Evolutionary conservation across 2,113 vertebrate genomes (phyloP).

Genomic region (Sorex fumeus): DNA sequence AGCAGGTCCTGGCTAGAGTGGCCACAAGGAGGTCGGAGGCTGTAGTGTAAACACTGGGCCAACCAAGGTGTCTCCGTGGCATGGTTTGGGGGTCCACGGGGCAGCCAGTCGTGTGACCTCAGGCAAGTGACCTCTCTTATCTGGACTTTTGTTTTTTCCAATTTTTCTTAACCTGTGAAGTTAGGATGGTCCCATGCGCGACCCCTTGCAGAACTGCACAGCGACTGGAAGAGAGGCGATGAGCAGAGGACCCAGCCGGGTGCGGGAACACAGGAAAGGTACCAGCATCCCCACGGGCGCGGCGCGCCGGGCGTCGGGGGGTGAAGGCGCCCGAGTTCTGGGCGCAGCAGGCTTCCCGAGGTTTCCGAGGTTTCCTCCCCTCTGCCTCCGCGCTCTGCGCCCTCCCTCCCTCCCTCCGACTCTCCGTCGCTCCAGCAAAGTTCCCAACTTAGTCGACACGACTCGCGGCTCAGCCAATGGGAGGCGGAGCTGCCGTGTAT

Average conservation of each 20-base stretch:
- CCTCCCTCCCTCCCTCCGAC: constrained; percentile 57
- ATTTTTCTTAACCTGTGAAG: neutral
- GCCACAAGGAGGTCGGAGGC: neutral
- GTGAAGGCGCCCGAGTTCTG: neutral
- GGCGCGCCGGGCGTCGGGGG: neutral
- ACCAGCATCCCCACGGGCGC: neutral
- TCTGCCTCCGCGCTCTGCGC: neutral
- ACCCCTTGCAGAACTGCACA: neutral
- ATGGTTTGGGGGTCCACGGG: neutral
- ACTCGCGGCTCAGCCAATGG: constrained; percentile 88
- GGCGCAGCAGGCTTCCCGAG: neutral
- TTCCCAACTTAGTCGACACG: constrained; percentile 89
- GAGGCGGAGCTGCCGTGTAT: constrained; percentile 84
- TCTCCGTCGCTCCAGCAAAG: constrained; percentile 81
- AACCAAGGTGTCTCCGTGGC: no score
- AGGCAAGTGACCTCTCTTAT: neutral
- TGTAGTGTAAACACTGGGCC: neutral
- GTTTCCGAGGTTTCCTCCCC: neutral
- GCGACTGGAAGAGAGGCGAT: neutral
- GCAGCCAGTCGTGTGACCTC: neutral
- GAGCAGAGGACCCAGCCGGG: neutral
- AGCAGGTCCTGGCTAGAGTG: neutral
- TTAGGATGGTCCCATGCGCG: neutral
- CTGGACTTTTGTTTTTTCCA: neutral
- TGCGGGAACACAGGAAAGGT: neutral